These are phyloP conservation scores for Pachyuromys duprasi DNA, from an alignment of 2,797 vertebrate species.

Conservation along the genomic window DNA sequence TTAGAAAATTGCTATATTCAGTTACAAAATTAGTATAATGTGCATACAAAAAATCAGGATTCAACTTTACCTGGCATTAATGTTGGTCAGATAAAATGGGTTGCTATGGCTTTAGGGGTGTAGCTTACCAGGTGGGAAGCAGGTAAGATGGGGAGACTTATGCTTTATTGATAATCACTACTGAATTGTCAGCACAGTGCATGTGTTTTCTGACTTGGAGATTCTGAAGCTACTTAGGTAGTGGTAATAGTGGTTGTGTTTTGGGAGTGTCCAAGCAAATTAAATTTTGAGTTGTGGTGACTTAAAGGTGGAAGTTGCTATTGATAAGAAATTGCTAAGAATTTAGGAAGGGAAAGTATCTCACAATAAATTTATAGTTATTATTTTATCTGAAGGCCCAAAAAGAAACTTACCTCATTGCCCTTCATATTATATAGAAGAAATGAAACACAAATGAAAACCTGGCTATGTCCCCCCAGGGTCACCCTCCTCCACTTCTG, in stretches of 20 bases:
- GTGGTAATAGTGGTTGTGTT: constrained; percentile 26
- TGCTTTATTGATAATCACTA: neutral
- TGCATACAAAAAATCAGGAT: neutral
- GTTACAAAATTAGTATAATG: neutral
- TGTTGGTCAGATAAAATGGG: constrained; percentile 6
- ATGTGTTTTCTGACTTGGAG: constrained; percentile 25
- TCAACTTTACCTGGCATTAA: neutral
- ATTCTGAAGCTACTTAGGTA: neutral
- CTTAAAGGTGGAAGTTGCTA: neutral
- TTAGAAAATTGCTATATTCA: neutral
- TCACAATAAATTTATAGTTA: neutral
- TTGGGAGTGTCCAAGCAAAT: constrained; percentile 32
- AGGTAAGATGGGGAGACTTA: neutral
- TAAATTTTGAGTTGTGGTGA: constrained; percentile 41
- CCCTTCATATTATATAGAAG: no score
- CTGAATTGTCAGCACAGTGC: neutral
- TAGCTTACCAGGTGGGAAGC: neutral
- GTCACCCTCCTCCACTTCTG: constrained; percentile 41
- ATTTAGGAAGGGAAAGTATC: neutral
- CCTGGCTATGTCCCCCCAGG: neutral
- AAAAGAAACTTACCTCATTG: constrained; percentile 13
- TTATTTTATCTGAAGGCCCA: constrained; percentile 49
- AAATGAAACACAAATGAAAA: no score
- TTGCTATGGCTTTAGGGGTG: neutral
- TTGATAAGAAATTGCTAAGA: constrained; percentile 19